Evolutionary conservation across 2,888 invertebrate genomes (phyloP), one percentile per base, ranked within the genome.

Genomic region (Resseliella maxima): DNA sequence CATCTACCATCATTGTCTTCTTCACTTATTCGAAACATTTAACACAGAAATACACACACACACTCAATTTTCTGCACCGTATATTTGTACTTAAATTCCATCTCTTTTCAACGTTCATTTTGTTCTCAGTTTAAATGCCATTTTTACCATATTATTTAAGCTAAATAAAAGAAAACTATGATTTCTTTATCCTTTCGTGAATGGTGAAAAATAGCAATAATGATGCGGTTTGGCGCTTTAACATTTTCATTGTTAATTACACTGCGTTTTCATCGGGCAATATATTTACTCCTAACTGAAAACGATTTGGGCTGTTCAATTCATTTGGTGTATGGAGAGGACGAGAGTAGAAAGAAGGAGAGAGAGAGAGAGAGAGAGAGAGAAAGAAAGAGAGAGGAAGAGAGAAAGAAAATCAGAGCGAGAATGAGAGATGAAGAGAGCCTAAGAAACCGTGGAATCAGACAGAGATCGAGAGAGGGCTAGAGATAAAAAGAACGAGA

Each of bases 201-300:
- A 31, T 72, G 72, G 72, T 72, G 72, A 35, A 72, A 72, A 72
- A 27, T 72, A 72, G 6, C 31, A 72, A 72, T 72, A 72, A 31
- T 72, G 72, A 72, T 72, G 72, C 72, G n/a, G 72, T 72, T 72
- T 72, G 72, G 72, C 72, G 72, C 72, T 72, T 31, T 72, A 72
- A 72, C 72, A 72, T 72, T 72, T 72, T 72, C 72, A 72, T 31
- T 72, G 59, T 59, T 59, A 59, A 59, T 59, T 59, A 59, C 59
- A 59, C 59, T 59, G 59, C n/a, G 24, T 59, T 59, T 59, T 59
- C 59, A 59, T 59, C 72, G 72, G 15, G 72, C 72, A 31, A 27
- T 31, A 72, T 72, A 27, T 27, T 31, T 24, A 31, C 24, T 59
- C 2, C 6, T n/a, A 3, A 24, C 59, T 59, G 24, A n/a, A 59